Evolutionary conservation across 2,888 invertebrate species (phyloP), one percentile per base, ranked within the genome.

Genomic region (Ochropacha duplaris): DNA sequence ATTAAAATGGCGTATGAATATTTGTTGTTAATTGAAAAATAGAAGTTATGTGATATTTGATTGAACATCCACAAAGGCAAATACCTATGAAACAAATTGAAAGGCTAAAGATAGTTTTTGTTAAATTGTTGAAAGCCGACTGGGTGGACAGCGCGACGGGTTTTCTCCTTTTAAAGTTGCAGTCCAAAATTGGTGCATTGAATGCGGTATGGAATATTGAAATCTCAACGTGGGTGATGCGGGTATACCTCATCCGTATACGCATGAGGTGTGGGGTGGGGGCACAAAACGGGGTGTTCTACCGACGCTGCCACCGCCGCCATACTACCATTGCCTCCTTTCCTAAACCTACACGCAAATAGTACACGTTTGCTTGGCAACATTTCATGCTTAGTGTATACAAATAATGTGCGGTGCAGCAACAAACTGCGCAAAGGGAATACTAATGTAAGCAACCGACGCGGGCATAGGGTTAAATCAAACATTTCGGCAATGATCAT

Each of bases 311-410:
- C 73, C 70, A 59, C 65, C 68, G 66, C 72, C 70, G 72, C 71
- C 76, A 66, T 75, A 73, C 76, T 72, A 79, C 39, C 39, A 39
- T 0, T 19, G 70, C 87, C 88, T 78, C 86, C 85, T 87, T 91
- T 87, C 73, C 91, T 90, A 91, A 92, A 90, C 90, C 92, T 90
- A 88, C 90, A 85, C 87, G 87, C 90, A 92, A 92, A 92, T 88
- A 91, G 87, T 88, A 88, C 90, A 87, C 87, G 90, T 91, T 91
- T 92, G 90, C 90, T 92, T 90, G 90, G 90, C 90, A 90, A 92
- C 91, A 92, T 91, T 91, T 92, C 92, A 92, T 91, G 89, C 92
- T 92, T 92, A 92, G 88, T 87, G 88, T 91, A 87, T 89, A 91
- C 91, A 92, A 92, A 91, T 92, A 90, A 89, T 89, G 90, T 88